Conservation (phyloP, 2,113 vertebrate genomes). For the Ctenodactylus gundi region DNA sequence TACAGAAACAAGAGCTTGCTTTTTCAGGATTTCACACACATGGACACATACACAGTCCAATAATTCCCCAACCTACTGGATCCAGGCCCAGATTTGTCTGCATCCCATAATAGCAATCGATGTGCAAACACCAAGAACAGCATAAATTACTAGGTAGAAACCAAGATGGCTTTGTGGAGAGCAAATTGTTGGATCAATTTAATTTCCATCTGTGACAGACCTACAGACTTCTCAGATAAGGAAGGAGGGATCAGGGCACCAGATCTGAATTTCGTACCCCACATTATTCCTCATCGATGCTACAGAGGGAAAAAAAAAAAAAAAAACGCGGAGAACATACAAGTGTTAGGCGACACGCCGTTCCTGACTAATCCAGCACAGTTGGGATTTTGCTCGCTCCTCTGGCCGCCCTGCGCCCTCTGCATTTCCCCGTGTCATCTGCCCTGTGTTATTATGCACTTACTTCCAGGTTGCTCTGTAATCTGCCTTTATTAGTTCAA, state of each 20-base stretch:
- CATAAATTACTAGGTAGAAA: slow-evolving; percentile 78
- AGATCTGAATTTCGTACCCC: neutral
- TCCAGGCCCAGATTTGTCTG: slow-evolving; percentile 67
- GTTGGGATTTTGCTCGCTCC: neutral
- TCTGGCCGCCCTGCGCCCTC: neutral
- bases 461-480: slow-evolving; percentile 49
- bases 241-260: neutral
- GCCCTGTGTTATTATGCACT: slow-evolving; percentile 38
- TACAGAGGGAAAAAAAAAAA: neutral
- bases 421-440: slow-evolving; percentile 24
- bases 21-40: slow-evolving; percentile 51
- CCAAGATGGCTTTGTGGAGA: slow-evolving; percentile 69
- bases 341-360: neutral
- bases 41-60: slow-evolving; percentile 29
- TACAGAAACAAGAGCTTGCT: slow-evolving; percentile 37
- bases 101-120: slow-evolving; percentile 77
- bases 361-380: neutral
- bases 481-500: slow-evolving; percentile 60
- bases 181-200: slow-evolving; percentile 77
- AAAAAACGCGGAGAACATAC: neutral
- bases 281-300: neutral
- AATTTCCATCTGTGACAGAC: slow-evolving; percentile 71
- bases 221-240: slow-evolving; percentile 47
- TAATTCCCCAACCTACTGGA: slow-evolving; percentile 69
- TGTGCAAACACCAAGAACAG: slow-evolving; percentile 74